Evolutionary conservation across 2,888 invertebrate genomes (phyloP).

Genomic region (Rotaria sp.): DNA sequence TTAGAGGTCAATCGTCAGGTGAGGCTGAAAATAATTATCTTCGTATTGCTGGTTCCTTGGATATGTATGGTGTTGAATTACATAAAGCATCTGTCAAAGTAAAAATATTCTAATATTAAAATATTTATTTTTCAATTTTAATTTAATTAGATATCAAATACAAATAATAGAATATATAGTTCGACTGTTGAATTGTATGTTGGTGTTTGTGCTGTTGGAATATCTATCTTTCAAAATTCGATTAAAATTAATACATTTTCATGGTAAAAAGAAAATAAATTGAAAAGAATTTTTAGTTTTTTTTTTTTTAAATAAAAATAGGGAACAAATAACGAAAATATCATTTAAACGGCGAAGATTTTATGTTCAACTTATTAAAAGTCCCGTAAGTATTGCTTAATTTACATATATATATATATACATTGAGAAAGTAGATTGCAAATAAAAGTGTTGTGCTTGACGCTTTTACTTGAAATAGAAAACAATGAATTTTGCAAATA

Average conservation of each 20-base stretch:
- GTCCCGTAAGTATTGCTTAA: neutral
- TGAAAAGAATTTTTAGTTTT: neutral
- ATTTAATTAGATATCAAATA: neutral
- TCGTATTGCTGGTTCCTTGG: neutral
- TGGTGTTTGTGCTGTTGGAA: conserved; percentile 6
- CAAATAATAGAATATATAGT: neutral
- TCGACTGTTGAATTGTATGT: neutral
- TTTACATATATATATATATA: too few species aligned
- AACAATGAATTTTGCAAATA: too few species aligned
- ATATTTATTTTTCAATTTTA: neutral
- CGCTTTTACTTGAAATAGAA: too few species aligned
- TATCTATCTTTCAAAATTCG: neutral
- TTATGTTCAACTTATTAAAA: conserved; percentile 2
- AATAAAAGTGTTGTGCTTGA: too few species aligned
- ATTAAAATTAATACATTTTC: neutral
- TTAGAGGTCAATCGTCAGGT: neutral
- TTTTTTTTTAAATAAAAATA: neutral
- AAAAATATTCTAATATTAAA: too few species aligned
- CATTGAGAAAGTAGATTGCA: too few species aligned
- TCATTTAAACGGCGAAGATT: conserved; percentile 17
- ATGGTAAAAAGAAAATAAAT: neutral
- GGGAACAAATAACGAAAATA: conserved; percentile 26
- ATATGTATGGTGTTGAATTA: conserved; percentile 26
- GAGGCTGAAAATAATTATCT: conserved; percentile 26
- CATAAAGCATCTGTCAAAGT: conserved; percentile 9